Percentiles rank a stretch among this genome's conserved stretches.
Conservation (phyloP, 2,113 vertebrate genomes). For the Cathartes aura region DNA sequence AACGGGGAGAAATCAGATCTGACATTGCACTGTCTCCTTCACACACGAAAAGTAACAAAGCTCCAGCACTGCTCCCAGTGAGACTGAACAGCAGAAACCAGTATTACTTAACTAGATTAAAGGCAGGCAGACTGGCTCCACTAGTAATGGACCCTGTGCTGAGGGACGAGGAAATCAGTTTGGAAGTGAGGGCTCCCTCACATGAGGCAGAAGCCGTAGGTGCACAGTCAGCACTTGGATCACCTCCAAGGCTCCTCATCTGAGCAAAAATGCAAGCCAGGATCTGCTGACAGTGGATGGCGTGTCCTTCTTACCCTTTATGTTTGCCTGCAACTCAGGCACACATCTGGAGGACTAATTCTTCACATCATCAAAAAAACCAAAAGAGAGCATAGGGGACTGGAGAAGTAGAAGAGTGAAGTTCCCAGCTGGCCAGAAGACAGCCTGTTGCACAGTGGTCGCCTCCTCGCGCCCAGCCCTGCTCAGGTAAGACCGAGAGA, state of each 20-base stretch:
- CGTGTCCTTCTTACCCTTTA: not conserved
- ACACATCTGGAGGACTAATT: not conserved
- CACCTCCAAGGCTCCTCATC: not conserved
- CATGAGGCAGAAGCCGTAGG: not conserved
- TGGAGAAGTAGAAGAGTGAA: not conserved
- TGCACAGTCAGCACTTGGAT: not conserved
- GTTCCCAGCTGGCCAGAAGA: not conserved
- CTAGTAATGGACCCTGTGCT: not conserved
- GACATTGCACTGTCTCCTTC: not conserved
- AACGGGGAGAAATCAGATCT: not conserved
- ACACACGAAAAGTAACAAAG: not conserved
- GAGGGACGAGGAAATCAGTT: not conserved
- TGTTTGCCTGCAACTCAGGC: not conserved
- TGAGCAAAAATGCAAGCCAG: not conserved
- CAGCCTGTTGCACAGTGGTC: not conserved
- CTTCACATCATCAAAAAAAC: not conserved
- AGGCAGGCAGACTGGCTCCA: not conserved
- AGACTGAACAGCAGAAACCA: not conserved
- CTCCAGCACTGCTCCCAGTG: not conserved
- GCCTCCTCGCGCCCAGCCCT: accelerated
- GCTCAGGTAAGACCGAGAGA: not conserved
- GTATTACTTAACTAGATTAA: too few species aligned
- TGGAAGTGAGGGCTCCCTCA: accelerated
- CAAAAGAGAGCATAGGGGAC: too few species aligned
- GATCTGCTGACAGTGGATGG: not conserved